phyloP scores from a whole-genome alignment of 2,113 vertebrate genomes.

The Mus musculus region GRCm39 chr4:134327501-134328000 shows the following conservation, averaged over 20 bases:
- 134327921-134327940: not conserved
- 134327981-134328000: not conserved
- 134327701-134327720: not conserved
- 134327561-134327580: fast-evolving
- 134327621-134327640: not conserved
- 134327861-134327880: not conserved
- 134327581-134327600: not conserved
- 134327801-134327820: not conserved
- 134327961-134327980: not conserved
- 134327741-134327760: not conserved
- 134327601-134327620: not conserved
- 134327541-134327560: not conserved
- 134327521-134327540: not conserved
- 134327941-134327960: not conserved
- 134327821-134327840: slow-evolving; percentile 3
- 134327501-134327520: not conserved
- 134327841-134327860: not conserved
- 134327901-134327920: slow-evolving; percentile 17
- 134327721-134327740: not conserved
- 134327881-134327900: not conserved
- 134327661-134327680: not conserved
- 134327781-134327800: not conserved
- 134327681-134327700: not conserved
- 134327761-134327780: not conserved
- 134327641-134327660: not conserved